Evolutionary conservation across 2,888 invertebrate species (phyloP).

Genomic region (Hanleya hanleyi): DNA sequence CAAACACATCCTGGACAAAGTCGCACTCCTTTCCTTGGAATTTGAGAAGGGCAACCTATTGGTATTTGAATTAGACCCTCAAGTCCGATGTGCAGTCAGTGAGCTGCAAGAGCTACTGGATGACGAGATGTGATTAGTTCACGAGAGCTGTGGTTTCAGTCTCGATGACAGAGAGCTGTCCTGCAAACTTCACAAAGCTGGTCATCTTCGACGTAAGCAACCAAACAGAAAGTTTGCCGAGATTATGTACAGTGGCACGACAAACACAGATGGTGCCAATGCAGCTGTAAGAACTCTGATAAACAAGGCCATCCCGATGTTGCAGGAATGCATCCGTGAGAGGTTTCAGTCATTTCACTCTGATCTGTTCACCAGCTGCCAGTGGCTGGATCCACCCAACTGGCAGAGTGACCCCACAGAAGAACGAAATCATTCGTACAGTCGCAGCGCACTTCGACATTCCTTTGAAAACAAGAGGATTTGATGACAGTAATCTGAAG

Average conservation of each 20-base stretch:
- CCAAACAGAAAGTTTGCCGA: neutral
- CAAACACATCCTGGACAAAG: constrained; percentile 2
- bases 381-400: neutral
- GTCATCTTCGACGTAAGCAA: neutral
- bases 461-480: neutral
- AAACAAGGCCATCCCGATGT: neutral
- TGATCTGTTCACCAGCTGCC: neutral
- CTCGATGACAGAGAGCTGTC: neutral
- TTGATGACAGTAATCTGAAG: neutral
- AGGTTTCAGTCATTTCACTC: neutral
- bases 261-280: neutral
- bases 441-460: neutral
- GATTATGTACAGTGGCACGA: neutral
- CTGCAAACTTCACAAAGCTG: neutral
- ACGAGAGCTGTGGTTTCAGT: neutral
- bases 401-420: neutral
- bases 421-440: neutral
- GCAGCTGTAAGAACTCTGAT: neutral
- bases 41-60: neutral
- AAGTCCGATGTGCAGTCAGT: neutral
- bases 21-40: neutral
- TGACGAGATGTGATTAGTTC: neutral
- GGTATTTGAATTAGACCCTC: neutral
- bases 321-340: neutral
- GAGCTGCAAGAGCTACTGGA: neutral